Evolutionary conservation across 2,797 vertebrate genomes (phyloP).

Genomic region (Acridotheres tristis): DNA sequence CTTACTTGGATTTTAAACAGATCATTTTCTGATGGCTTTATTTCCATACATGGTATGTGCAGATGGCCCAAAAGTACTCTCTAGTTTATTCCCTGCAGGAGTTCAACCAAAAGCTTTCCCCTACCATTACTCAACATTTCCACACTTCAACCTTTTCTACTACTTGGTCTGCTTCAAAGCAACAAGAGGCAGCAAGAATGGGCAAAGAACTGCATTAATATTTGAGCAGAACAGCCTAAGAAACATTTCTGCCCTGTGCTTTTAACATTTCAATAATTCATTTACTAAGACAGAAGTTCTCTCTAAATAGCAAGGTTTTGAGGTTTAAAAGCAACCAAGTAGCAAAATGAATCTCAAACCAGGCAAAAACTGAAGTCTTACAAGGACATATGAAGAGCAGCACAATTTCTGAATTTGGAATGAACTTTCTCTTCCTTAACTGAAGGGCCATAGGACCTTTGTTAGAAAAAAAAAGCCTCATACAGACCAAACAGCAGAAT

Average conservation of each 20-base stretch:
- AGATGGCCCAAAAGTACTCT: background rate
- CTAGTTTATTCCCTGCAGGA: background rate
- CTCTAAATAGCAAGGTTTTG: conserved; percentile 28
- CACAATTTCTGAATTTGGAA: background rate
- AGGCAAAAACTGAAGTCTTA: background rate
- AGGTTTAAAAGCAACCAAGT: conserved; percentile 39
- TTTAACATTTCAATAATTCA: conserved; percentile 63
- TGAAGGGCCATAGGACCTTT: background rate
- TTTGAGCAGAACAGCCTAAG: conserved; percentile 35
- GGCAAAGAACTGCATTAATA: conserved; percentile 42
- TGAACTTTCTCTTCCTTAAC: background rate
- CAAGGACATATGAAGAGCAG: background rate
- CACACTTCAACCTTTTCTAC: background rate
- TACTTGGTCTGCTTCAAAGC: background rate
- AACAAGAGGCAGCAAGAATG: background rate
- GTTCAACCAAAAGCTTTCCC: background rate
- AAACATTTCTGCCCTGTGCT: conserved; percentile 19
- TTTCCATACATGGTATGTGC: background rate
- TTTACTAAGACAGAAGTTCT: background rate
- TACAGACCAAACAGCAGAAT: background rate
- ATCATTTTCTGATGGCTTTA: background rate
- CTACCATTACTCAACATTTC: background rate
- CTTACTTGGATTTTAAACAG: background rate
- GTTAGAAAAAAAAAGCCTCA: background rate
- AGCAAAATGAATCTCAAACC: conserved; percentile 6